Evolutionary conservation across 2,888 invertebrate genomes (phyloP), one percentile per base, ranked within the genome.

Genomic region (Odontocerum albicorne): DNA sequence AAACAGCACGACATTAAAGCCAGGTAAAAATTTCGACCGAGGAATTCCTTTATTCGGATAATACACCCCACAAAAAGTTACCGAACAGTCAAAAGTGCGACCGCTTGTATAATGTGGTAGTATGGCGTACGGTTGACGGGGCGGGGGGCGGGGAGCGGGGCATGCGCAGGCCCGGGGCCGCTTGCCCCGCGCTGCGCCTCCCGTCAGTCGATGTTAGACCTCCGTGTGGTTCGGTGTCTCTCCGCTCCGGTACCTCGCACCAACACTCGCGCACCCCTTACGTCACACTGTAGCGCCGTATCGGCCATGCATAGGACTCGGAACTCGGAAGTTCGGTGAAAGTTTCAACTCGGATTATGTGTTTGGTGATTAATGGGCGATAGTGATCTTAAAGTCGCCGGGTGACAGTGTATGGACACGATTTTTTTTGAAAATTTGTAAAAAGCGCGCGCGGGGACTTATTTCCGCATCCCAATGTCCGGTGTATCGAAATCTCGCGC

Each of bases 151-250:
- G 68, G 75, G 77, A 77, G 77, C 73, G 78, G 69, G 78, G 75
- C 74, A 73, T 70, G 75, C 66, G 73, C 74, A 75, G 63, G 70
- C 72, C 77, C 75, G 77, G 79, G 76, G 79, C 73, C 64, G 64
- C 66, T 67, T 50, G 78, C 76, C 77, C 73, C 64, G 64, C 70
- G 69, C 72, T 71, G 73, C 75, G 71, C 71, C 73, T 70, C 70
- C 71, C 70, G 73, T 62, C 75, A 76, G 77, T 77, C 72, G 70
- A 71, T 70, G 69, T 68, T 67, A 66, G 72, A 59, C 65, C 22
- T 53, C 43, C 46, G 49, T 17, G 21, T 17, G 27, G 42, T 46
- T 51, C 44, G 40, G 59, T 16, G 17, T 17, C 31, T 46, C 31
- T 17, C 40, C 27, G 40, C 22, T 10, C 20, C 19, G 20, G 20